Evolutionary conservation across 2,888 invertebrate genomes (phyloP).

Genomic region (Axea sp.): DNA sequence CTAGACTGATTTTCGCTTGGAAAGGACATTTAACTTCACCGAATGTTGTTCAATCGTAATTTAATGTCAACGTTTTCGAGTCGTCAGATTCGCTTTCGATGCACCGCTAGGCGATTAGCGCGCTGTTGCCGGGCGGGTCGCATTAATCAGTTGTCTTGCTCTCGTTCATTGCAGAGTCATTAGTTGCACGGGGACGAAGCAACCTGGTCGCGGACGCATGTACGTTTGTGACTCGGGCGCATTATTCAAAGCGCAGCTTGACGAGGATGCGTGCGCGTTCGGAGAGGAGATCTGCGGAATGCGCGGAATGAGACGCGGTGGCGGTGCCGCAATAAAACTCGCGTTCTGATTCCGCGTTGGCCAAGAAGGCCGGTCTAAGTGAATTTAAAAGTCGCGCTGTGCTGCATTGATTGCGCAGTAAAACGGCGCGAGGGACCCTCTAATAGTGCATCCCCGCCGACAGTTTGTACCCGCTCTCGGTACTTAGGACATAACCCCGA

Average conservation of each 20-base stretch:
- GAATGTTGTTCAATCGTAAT: too few relatives aligned
- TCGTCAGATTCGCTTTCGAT: too few relatives aligned
- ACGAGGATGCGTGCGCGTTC: constrained; percentile 3
- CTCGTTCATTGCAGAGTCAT: constrained; percentile 24
- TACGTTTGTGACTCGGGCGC: constrained; percentile 27
- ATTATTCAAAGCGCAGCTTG: constrained; percentile 45
- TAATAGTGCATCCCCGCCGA: constrained; percentile 71
- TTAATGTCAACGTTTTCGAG: too few relatives aligned
- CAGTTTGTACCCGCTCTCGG: constrained; percentile 57
- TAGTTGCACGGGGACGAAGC: constrained; percentile 38
- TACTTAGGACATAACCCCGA: constrained; percentile 62
- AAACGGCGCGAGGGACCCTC: constrained; percentile 70
- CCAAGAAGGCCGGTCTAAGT: constrained; percentile 68
- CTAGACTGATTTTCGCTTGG: too few relatives aligned
- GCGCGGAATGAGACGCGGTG: constrained; percentile 63
- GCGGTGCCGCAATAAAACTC: constrained; percentile 67
- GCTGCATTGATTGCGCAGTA: constrained; percentile 75
- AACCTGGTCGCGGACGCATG: constrained; percentile 15
- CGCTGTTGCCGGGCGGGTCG: constrained; percentile 41
- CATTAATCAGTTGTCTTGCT: constrained; percentile 41
- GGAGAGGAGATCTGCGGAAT: constrained; percentile 40
- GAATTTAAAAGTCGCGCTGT: constrained; percentile 75
- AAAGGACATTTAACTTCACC: too few relatives aligned
- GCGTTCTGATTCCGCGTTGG: constrained; percentile 71
- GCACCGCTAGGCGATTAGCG: too few relatives aligned